Evolutionary conservation across 1,140 invertebrate genomes (phyloP), one percentile per base, ranked within the genome.

Genomic region (Atopsyche davidsoni): DNA sequence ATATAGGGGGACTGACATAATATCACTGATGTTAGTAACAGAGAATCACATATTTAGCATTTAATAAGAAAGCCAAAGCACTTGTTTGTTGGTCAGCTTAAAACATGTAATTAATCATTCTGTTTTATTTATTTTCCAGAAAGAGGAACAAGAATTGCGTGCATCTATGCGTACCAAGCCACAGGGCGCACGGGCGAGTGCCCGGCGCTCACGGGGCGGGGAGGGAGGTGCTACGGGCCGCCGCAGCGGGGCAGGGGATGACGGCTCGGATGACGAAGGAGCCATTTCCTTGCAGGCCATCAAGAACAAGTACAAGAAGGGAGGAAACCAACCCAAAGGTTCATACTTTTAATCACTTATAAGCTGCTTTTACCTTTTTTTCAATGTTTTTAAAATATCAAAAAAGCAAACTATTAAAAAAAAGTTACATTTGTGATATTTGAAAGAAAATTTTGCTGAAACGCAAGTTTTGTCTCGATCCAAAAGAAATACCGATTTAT

Each of bases 131-230:
- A n/a, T n/a, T n/a, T 50, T 34, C 41, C 65, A 92, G 83, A 94
- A 95, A 85, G 94, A 97, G 63, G 94, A 98, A 69, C 92, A 96
- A 65, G 85, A 89, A 64, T 63, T 96, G 2, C 77, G 89, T 49
- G 89, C 92, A 51, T 86, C 90, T 0, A 83, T 95, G 70, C 76
- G 90, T 6, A 73, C 82, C 1, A 73, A 79, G 74, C 59, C 66
- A 75, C 57, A 73, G 75, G 53, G 75, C 67, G 57, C 85, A 79
- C 74, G 78, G 62, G 69, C 78, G 34, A 72, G 66, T 55, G 76
- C 73, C 62, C 80, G 75, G 53, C 67, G 75, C 51, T 83, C 64
- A 64, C 73, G 67, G 41, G 89, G 76, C 72, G 76, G 62, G 85
- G 75, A 79, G 55, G 66, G 77, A 66, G 71, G 76, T 52, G 55